Evolutionary conservation across 2,113 vertebrate genomes (phyloP).

Genomic region (Lepus americanus): DNA sequence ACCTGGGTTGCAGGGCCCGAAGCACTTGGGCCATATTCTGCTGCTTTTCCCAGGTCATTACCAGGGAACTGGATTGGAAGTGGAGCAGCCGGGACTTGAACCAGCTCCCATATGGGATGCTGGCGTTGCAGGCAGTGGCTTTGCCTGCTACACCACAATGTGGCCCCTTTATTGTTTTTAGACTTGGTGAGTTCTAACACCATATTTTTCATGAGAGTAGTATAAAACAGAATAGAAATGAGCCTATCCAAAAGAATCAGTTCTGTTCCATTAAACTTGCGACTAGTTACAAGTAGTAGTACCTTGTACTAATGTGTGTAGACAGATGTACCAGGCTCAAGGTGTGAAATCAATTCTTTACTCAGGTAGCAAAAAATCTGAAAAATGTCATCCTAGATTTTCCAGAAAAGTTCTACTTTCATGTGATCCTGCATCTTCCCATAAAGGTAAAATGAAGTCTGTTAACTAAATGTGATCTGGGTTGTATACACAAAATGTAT

Average conservation of each 20-base stretch:
- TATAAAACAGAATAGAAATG: conserved; percentile 32
- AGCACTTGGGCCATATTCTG: too few relatives aligned
- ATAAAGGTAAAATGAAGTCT: conserved; percentile 15
- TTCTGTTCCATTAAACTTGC: not conserved
- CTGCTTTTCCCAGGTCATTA: too few relatives aligned
- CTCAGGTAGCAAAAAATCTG: not conserved
- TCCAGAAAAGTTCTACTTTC: not conserved
- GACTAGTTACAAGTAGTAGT: not conserved
- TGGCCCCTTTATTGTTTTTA: not conserved
- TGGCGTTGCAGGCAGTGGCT: too few relatives aligned
- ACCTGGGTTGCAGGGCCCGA: too few relatives aligned
- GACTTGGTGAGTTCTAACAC: not conserved
- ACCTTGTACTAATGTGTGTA: not conserved
- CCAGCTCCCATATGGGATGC: too few relatives aligned
- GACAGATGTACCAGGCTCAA: not conserved
- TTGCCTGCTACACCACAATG: not conserved
- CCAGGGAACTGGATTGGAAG: too few relatives aligned
- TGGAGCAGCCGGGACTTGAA: too few relatives aligned
- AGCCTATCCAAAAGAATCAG: not conserved
- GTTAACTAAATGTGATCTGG: conserved; percentile 18
- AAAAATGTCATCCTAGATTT: conserved; percentile 9
- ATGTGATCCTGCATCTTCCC: not conserved
- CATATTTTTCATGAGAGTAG: not conserved
- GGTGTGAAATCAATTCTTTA: conserved; percentile 47
- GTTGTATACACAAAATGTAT: not conserved